Evolutionary conservation across 2,797 vertebrate species (phyloP), one percentile per base, ranked within the genome.

Genomic region (Thamnophis elegans): DNA sequence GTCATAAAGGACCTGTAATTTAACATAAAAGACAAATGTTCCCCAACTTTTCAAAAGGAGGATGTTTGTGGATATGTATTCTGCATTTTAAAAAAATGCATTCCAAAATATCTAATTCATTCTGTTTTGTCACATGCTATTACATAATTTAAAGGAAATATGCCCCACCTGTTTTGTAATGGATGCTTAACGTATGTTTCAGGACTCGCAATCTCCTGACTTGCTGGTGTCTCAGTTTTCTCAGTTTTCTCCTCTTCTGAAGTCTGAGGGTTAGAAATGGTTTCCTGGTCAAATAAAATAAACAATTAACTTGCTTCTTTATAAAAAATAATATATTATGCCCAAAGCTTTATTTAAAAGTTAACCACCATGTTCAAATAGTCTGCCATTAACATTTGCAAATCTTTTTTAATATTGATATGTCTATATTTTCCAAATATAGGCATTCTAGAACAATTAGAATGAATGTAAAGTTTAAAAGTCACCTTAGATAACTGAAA

Each of bases 101-200:
- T 73, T 73, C 85, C 87, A 85, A 65, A 92, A 36, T 53, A 73
- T 20, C 12, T 47, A 53, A 3, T 85, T 65, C 20, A 14, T 56
- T 60, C 55, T 68, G 8, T 65, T n/a, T 53, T 88, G 25, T 60
- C 54, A 91, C 16, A 82, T 62, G 59, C 60, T 78, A 89, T 91
- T 93, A 62, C 62, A 88, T 12, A 62, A 11, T 60, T 62, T 47
- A 88, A 18, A 88, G 32, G 32, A 91, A 78, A 56, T 32, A 65
- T 18, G 86, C 60, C 94, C 97, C 96, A 99, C 99, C 97, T 98
- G 98, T 99, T 99, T 94, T 99, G 99, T 96, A 99, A 97, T 53
- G 99, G 99, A 95, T 99, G 99, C 95, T 99, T 99, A 96, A 99
- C 98, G 96, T 99, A 99, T 58, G 98, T 97, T 95, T 99, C 98